Percentiles rank a stretch among this genome's conserved stretches.
phyloP scores from a whole-genome alignment of 2,888 invertebrate genomes.

The Tiliacea aurago region DNA sequence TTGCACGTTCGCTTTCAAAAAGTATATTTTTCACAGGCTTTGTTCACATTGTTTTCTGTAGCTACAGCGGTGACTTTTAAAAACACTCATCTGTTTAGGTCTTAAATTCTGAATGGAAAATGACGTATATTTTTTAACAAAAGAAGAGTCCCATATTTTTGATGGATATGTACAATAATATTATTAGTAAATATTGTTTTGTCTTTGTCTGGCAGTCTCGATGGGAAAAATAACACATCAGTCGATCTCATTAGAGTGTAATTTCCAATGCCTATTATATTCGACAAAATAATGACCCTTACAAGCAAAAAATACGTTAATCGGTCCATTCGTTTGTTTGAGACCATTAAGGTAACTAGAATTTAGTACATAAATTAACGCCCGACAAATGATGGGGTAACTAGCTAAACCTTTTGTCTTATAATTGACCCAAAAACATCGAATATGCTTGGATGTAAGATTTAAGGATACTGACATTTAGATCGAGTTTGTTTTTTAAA shows the following conservation, averaged over 20 bases:
- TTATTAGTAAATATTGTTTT: neutral
- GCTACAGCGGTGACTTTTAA: slow-evolving; percentile 43
- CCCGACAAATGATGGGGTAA: neutral
- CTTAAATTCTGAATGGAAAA: slow-evolving; percentile 55
- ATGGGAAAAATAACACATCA: neutral
- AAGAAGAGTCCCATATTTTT: slow-evolving; percentile 26
- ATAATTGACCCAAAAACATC: neutral
- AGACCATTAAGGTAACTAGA: slow-evolving; percentile 14
- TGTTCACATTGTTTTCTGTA: slow-evolving; percentile 52
- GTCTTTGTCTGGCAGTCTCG: neutral
- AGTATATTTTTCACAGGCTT: slow-evolving; percentile 38
- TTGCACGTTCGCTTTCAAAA: slow-evolving; percentile 26
- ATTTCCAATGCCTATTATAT: neutral
- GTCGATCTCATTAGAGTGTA: neutral
- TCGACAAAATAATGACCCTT: slow-evolving; percentile 8
- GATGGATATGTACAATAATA: slow-evolving; percentile 23
- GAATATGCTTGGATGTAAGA: neutral
- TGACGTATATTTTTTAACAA: slow-evolving; percentile 50
- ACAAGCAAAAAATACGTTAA: neutral
- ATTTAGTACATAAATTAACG: slow-evolving; percentile 2
- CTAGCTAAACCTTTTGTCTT: neutral
- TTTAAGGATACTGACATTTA: too few species aligned
- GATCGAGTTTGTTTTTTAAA: neutral
- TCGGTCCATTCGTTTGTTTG: slow-evolving; percentile 4
- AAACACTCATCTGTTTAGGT: slow-evolving; percentile 61